phyloP scores from a whole-genome alignment of 2,113 vertebrate species.

The Festucalex cinctus region DNA sequence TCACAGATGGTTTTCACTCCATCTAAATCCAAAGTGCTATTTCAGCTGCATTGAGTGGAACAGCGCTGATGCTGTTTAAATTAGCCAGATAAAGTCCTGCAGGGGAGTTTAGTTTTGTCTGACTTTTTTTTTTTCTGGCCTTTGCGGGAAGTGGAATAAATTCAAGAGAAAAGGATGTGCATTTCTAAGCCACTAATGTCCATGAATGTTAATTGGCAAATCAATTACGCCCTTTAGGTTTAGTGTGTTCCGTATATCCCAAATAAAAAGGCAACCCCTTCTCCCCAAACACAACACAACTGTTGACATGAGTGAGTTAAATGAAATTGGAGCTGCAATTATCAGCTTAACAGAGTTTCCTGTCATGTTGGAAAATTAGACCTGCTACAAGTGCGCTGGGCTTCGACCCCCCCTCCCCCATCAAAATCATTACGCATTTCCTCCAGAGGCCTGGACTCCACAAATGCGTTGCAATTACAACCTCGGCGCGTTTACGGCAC shows the following conservation, averaged over 20 bases:
- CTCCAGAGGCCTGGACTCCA: slow-evolving; percentile 61
- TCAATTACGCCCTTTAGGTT: background rate
- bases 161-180: background rate
- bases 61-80: slow-evolving; percentile 52
- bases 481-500: slow-evolving; percentile 49
- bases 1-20: slow-evolving; percentile 59
- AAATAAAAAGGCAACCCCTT: slow-evolving; percentile 42
- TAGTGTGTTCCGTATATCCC: slow-evolving; percentile 1
- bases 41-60: slow-evolving; percentile 59
- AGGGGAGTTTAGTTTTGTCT: background rate
- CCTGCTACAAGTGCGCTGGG: slow-evolving; percentile 70
- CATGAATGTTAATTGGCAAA: background rate
- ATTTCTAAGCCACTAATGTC: background rate
- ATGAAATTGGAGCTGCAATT: slow-evolving; percentile 76
- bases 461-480: slow-evolving; percentile 52
- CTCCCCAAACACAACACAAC: slow-evolving; percentile 69
- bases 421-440: slow-evolving; percentile 70
- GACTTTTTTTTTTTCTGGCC: background rate
- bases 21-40: slow-evolving; percentile 61
- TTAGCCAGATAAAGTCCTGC: slow-evolving; percentile 27
- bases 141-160: background rate
- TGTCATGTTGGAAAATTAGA: slow-evolving; percentile 77
- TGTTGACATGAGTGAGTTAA: slow-evolving; percentile 76
- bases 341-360: slow-evolving; percentile 78
- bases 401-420: slow-evolving; percentile 39